These are phyloP conservation scores for Cygnus atratus DNA, from an alignment of 2,113 vertebrate genomes.

Conservation along the genomic window DNA sequence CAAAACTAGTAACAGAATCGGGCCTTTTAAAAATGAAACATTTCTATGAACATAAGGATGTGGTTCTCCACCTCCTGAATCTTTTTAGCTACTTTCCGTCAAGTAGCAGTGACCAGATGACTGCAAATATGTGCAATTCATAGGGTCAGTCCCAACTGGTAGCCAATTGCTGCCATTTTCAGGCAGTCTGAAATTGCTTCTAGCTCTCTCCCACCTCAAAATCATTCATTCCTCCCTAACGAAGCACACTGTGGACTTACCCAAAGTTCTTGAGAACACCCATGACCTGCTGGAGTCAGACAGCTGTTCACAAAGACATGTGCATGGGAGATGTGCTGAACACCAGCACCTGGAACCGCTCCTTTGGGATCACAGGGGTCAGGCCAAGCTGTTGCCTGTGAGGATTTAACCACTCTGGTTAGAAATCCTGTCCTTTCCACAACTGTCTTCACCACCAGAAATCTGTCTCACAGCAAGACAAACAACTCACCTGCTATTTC, in stretches of 20 bases:
- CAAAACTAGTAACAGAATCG: neutral
- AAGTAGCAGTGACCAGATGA: fast-evolving
- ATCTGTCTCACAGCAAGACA: neutral
- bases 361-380: neutral
- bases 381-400: neutral
- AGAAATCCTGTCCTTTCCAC: neutral
- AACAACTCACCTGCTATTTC: neutral
- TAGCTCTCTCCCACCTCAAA: neutral
- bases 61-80: neutral
- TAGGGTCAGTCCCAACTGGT: neutral
- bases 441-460: neutral
- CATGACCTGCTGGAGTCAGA: neutral
- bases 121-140: neutral
- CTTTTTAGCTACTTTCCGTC: neutral
- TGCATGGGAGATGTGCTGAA: neutral
- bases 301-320: fast-evolving
- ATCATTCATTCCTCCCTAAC: neutral
- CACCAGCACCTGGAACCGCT: fast-evolving
- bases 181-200: neutral
- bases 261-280: neutral
- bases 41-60: neutral
- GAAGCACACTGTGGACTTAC: neutral
- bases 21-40: neutral
- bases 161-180: neutral
- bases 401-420: neutral